Base-by-base conservation (phyloP, 2,888 invertebrate genomes). In the Dryocosmus kuriphilus region DNA sequence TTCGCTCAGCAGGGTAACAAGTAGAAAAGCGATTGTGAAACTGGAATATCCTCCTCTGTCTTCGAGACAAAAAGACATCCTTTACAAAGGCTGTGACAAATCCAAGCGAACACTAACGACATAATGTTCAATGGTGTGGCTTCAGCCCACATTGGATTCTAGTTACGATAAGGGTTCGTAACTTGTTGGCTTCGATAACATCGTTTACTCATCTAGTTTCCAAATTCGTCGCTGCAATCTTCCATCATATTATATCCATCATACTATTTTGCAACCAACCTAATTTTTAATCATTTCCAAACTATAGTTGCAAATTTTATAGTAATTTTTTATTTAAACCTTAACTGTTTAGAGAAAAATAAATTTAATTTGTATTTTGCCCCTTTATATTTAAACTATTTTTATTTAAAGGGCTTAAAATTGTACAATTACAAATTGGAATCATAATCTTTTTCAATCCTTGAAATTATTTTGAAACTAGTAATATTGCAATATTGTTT, bases 121-220 rank as follows among this genome's bases (percentile, higher is more conserved):
- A 78, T 81, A 76, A 81, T 78, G 77, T 71, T 65, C 35, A 19
- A 60, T 79, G 78, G 80, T 83, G 81, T 75, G 74, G 71, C 35
- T 74, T 78, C 77, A 78, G 78, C 77, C 82, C 79, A 63, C 78
- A 71, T 74, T 75, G 81, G 81, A 83, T 81, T 81, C 55, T 77
- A 65, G 77, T 77, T 65, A 74, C 57, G 83, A 83, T 83, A 81
- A 83, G 38, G 76, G 76, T 60, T 57, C n/a, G 32, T 74, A 77
- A 79, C 77, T 80, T 79, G 82, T 80, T 82, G 80, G 79, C 81
- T 27, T 71, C 24, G 46, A 71, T 71, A 46, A 16, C 67, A 71
- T 71, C 71, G 11, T 71, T 71, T 30, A 51, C 67, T 46, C 67
- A 46, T 46, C 46, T n/a, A 67, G 24, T 24, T 55, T 22, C 55